These are phyloP conservation scores for Mayetiola destructor DNA, from an alignment of 2,888 invertebrate species.

Conservation along the genomic window DNA sequence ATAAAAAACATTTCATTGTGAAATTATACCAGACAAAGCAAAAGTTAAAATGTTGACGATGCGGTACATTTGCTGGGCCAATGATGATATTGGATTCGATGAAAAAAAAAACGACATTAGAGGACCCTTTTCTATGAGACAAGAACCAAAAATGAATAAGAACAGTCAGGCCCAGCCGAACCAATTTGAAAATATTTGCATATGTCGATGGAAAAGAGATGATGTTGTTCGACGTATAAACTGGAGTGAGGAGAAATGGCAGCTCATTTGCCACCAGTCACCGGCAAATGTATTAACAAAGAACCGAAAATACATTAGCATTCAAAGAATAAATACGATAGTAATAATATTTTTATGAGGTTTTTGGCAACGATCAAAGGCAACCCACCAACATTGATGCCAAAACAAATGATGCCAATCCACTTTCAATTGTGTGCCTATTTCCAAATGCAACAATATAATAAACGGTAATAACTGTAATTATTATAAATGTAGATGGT, in stretches of 20 bases:
- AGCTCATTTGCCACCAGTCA: too few species aligned
- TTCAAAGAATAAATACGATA: conserved; percentile 12
- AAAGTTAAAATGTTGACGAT: not conserved
- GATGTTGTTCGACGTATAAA: not conserved
- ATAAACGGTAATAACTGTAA: conserved; percentile 8
- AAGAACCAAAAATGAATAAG: not conserved
- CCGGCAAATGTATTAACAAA: too few species aligned
- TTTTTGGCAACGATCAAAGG: conserved; percentile 9
- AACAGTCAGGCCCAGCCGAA: too few species aligned
- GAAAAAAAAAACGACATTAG: not conserved
- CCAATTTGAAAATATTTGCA: conserved; percentile 5
- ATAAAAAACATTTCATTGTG: not conserved
- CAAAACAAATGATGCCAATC: not conserved
- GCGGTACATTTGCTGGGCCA: not conserved
- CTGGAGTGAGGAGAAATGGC: too few species aligned
- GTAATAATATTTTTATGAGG: conserved; percentile 10
- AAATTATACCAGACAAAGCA: not conserved
- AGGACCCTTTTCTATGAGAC: not conserved
- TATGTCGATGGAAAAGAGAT: not conserved
- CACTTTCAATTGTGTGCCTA: too few species aligned
- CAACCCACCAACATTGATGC: not conserved
- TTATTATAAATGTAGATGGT: not conserved
- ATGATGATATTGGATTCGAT: conserved; percentile 10
- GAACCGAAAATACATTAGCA: not conserved
- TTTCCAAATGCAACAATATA: too few species aligned